These are phyloP conservation scores for Platalea minor DNA, from an alignment of 2,797 vertebrate species.

Conservation along the genomic window DNA sequence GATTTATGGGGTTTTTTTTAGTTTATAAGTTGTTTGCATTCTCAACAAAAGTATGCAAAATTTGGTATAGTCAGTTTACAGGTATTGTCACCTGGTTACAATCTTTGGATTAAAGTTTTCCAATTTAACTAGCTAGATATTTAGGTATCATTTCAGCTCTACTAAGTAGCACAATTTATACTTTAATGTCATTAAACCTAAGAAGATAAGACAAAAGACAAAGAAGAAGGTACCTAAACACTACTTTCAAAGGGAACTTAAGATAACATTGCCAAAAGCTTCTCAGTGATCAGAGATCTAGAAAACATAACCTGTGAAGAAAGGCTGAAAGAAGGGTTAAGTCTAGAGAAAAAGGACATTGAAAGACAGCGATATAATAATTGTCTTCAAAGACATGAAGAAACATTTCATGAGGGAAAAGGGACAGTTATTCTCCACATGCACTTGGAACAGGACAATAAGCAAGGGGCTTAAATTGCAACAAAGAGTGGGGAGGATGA, in stretches of 20 bases:
- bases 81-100: not conserved
- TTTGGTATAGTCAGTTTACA: not conserved
- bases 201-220: not conserved
- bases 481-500: not conserved
- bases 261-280: not conserved
- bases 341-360: not conserved
- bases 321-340: not conserved
- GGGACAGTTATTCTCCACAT: not conserved
- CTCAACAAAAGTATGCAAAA: not conserved
- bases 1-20: not conserved
- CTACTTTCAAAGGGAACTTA: not conserved
- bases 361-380: not conserved
- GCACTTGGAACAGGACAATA: not conserved
- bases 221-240: not conserved
- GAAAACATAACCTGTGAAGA: not conserved
- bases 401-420: not conserved
- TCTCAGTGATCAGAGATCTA: not conserved
- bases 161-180: not conserved
- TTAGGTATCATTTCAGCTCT: not conserved
- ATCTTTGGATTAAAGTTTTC: not conserved
- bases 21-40: not conserved
- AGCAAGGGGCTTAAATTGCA: not conserved
- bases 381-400: not conserved
- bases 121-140: not conserved
- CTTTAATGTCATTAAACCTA: not conserved